Evolutionary conservation across 2,797 vertebrate genomes (phyloP).

Genomic region (Hylomyscus alleni): DNA sequence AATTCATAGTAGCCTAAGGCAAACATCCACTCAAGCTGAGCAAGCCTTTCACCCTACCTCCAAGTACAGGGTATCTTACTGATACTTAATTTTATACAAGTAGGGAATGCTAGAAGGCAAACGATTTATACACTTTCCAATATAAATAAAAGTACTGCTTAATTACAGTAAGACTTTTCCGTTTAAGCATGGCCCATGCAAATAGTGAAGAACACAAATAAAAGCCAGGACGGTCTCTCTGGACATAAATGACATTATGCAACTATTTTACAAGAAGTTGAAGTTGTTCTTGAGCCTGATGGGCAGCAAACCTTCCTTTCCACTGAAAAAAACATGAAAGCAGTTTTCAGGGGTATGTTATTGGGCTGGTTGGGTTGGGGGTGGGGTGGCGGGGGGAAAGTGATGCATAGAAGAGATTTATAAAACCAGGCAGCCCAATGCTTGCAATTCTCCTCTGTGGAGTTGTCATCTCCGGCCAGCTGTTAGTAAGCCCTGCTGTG

Average conservation of each 20-base stretch:
- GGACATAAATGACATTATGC: constrained; percentile 70
- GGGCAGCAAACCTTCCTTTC: constrained; percentile 55
- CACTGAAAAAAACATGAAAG: constrained; percentile 80
- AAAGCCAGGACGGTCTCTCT: constrained; percentile 77
- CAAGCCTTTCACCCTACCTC: not conserved
- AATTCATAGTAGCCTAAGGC: not conserved
- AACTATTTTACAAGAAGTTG: constrained; percentile 74
- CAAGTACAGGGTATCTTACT: constrained; percentile 37
- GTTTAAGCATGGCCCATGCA: constrained; percentile 39
- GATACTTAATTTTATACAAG: constrained; percentile 67
- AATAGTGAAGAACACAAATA: constrained; percentile 83
- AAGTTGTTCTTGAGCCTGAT: constrained; percentile 77
- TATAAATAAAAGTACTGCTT: constrained; percentile 74
- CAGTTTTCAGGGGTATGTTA: not conserved
- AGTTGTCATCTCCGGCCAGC: constrained; percentile 83
- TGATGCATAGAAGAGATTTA: constrained; percentile 78
- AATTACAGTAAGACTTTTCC: constrained; percentile 73
- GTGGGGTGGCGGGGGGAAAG: not conserved
- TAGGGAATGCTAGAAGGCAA: constrained; percentile 58
- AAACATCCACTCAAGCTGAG: constrained; percentile 44
- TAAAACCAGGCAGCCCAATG: constrained; percentile 74
- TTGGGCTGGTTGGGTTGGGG: no score
- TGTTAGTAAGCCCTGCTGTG: constrained; percentile 84
- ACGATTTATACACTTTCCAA: constrained; percentile 77
- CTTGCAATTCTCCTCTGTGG: constrained; percentile 79